Base-by-base conservation (phyloP, 1,140 invertebrate species). In the Pachyrhynchus sulphureomaculatus region DNA sequence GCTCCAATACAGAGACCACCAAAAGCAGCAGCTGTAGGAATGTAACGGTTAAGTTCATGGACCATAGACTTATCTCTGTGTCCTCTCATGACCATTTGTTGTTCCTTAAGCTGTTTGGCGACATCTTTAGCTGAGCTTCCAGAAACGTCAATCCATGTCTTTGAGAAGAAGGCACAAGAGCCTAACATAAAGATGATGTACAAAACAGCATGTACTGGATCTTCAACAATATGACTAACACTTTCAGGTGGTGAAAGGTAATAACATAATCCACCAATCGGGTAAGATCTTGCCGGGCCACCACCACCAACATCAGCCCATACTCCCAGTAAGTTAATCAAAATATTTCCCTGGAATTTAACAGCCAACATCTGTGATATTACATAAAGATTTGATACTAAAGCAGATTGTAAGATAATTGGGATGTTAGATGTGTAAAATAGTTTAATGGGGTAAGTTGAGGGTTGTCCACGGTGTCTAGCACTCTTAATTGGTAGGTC, bases 341-440 rank as follows among this genome's bases (percentile, higher is more conserved):
- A 87, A 79, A 99, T 91, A 80, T 99, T 99, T 18, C 96, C 91
- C 75, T 91, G 92, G 79, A 99, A 99, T 79, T 99, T 99, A 4
- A 97, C 92, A 4, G 96, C 94, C 74, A 99, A 80, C 95, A 99
- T 99, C 86, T 96, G 84, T 42, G 98, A 99, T 66, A 99, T 99
- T 49, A 99, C 95, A 74, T 99, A 99, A 53, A 99, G 84, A 79
- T 99, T 99, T 32, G 97, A 99, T 12, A 99, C 98, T 10, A 99
- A 82, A 0, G 98, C 98, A 53, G 95, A 98, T 79, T 99, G 98
- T 8, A 99, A 82, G 73, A 99, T 99, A 74, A 99, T 99, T 18
- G 98, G 98, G 75, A 99, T 99, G 80, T 99, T 99, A 24, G 95
- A 98, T 8, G 98, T 99, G 83, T 99, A 99, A 83, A 99, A 99